phyloP scores from a whole-genome alignment of 2,888 invertebrate genomes.

The Incurvaria masculella region DNA sequence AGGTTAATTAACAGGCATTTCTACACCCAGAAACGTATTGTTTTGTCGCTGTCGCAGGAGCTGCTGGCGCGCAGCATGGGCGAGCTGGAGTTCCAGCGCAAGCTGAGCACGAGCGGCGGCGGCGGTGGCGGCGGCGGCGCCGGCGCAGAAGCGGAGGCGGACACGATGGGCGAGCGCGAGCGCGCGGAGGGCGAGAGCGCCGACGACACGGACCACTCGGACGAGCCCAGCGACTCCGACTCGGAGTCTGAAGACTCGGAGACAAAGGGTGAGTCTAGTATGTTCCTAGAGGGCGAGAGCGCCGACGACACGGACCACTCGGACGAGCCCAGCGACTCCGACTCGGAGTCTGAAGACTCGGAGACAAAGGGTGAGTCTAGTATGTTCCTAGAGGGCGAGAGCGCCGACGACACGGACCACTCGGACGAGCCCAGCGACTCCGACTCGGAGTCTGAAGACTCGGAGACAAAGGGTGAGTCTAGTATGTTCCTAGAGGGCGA shows the following conservation, averaged over 20 bases:
- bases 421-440: no score
- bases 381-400: no score
- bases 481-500: no score
- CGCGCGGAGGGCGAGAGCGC: conserved; percentile 56
- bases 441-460: no score
- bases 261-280: conserved; percentile 38
- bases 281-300: neutral
- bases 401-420: no score
- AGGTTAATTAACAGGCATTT: no score
- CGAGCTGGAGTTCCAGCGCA: conserved; percentile 46
- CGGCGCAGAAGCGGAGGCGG: conserved; percentile 30
- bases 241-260: conserved; percentile 62
- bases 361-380: neutral
- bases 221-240: conserved; percentile 56
- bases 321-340: neutral
- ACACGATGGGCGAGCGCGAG: conserved; percentile 35
- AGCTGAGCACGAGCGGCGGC: conserved; percentile 28
- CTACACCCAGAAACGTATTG: conserved; percentile 15
- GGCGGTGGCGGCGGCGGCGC: conserved; percentile 32
- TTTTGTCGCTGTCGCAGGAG: conserved; percentile 57
- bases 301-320: no score
- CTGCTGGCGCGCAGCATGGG: conserved; percentile 47
- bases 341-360: neutral
- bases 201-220: conserved; percentile 54
- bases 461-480: no score